Evolutionary conservation across 2,113 vertebrate genomes (phyloP), one percentile per base, ranked within the genome.

Genomic region (Climacteris rufus): DNA sequence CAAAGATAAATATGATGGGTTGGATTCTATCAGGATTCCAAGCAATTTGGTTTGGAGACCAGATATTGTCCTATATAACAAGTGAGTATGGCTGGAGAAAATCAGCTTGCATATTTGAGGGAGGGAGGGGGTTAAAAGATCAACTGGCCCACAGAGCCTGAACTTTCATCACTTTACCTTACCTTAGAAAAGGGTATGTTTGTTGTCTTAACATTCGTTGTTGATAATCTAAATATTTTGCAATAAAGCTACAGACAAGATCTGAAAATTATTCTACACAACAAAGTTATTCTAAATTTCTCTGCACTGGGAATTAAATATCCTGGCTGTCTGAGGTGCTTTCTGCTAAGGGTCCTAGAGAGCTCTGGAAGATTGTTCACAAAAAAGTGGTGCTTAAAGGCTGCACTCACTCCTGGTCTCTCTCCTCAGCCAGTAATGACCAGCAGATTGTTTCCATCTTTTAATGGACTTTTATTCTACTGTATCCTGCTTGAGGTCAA

Each of bases 1-100:
- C 94, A 99, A 98, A 90, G 99, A 99, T 75, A 98, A 98, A 89
- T 99, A 99, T 2, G 99, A 99, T 24, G 98, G 99, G 13, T 96
- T 99, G 64, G 99, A 99, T 97, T 98, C 99, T 83, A 99, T 99
- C 94, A 98, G 99, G 94, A 99, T 99, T 91, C 99, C 99, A 83
- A 99, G 99, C 30, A 98, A 98, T 95, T 97, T 99, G 83, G 99
- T 99, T 79, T 99, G 99, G 99, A 99, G 99, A 94, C 99, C 99
- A 0, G 99, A 99, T 95, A 99, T 99, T 21, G 99, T 99, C 74
- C 98, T 99, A 5, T 99, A 99, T 91, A 99, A 99, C 98, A 99
- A 99, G 99, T 99, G 98, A 96, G 98, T 95, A 50, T 52, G 25
- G 9, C 47, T 64, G 44, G 39, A 72, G 52, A 93, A 65, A 92